Conservation (phyloP, 2,797 vertebrate species). For the Parauchenoglanis punctatus region DNA sequence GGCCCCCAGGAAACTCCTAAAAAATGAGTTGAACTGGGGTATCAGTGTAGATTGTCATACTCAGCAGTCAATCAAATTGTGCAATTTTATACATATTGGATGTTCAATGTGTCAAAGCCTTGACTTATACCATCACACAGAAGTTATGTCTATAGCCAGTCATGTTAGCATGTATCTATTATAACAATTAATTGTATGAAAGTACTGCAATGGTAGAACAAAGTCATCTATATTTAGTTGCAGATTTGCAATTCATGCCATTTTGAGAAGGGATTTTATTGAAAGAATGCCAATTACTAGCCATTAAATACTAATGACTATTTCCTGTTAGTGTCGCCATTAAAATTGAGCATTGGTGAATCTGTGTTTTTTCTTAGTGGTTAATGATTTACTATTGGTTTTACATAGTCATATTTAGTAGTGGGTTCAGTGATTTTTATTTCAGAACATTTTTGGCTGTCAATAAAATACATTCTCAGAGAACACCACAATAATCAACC, state of each 20-base stretch:
- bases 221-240: neutral
- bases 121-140: neutral
- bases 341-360: neutral
- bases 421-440: neutral
- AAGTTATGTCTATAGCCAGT: neutral
- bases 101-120: neutral
- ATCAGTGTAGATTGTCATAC: neutral
- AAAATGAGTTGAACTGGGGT: neutral
- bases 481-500: neutral
- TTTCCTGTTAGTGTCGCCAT: neutral
- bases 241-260: neutral
- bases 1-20: neutral
- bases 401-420: neutral
- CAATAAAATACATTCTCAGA: neutral
- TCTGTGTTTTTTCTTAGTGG: neutral
- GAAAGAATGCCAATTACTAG: neutral
- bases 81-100: neutral
- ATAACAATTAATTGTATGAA: neutral
- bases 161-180: neutral
- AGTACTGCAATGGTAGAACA: neutral
- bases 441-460: neutral
- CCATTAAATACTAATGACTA: neutral
- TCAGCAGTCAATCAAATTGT: neutral
- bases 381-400: neutral
- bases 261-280: neutral